Evolutionary conservation across 2,797 vertebrate genomes (phyloP), one percentile per base, ranked within the genome.

Genomic region (Crax fasciolata): DNA sequence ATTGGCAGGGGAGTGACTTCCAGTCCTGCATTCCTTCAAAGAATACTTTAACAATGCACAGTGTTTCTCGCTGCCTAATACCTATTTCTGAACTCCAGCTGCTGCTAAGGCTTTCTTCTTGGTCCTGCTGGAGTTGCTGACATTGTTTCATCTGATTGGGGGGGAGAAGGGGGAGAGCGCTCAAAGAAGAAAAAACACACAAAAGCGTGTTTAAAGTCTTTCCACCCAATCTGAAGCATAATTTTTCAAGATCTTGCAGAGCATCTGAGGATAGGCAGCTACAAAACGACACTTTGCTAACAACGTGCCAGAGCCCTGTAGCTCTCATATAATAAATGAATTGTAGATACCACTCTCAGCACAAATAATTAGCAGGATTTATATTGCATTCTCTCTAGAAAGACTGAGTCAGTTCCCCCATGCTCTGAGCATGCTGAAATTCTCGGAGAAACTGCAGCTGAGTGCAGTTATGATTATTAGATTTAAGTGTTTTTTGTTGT

Each of bases 21-120:
- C 73, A 78, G 73, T n/a, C 66, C 70, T 68, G 51, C 30, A 8
- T 17, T 93, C 61, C 76, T 92, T 94, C 89, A 87, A 79, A 84
- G 55, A 89, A 82, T 76, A 55, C 18, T 79, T 44, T 63, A 90
- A 66, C 9, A 39, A 58, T 0, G 3, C 35, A 48, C 41, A 62
- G 2, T 82, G 55, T 86, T 72, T 90, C 58, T 75, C 57, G 49
- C 79, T 71, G 72, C 54, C 41, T 72, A 68, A 65, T 82, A 57
- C 55, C 73, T 95, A 61, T 73, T 96, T 91, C 83, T 93, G 90
- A 94, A 88, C 76, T 94, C 55, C 83, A 94, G 38, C 51, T 84
- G 83, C 51, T 87, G 65, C 73, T 75, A 62, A 84, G 54, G 11
- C 44, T 87, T 80, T 85, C 39, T 70, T 79, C 80, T 72, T 84